These are phyloP conservation scores for Erethizon dorsatum DNA, from an alignment of 2,797 vertebrate genomes.

Conservation along the genomic window DNA sequence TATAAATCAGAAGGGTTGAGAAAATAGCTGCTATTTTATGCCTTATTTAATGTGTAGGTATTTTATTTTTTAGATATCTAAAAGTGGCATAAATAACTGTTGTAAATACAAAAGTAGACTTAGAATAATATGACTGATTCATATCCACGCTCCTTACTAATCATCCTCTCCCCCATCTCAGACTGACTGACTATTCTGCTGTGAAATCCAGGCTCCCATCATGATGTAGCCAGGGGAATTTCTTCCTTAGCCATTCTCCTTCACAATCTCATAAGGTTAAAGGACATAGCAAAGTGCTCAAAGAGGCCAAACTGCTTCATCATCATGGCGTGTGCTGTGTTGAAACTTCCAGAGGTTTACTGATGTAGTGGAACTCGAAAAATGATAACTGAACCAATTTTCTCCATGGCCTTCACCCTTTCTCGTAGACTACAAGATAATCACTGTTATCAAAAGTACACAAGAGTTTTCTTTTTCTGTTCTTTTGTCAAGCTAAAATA, in stretches of 20 bases:
- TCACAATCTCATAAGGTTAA: constrained; percentile 82
- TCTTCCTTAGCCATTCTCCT: constrained; percentile 62
- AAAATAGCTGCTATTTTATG: neutral
- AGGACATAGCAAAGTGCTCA: constrained; percentile 81
- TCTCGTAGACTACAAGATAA: constrained; percentile 82
- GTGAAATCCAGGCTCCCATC: constrained; percentile 80
- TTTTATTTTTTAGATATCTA: constrained; percentile 54
- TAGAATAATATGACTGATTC: neutral
- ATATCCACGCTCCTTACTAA: constrained; percentile 15
- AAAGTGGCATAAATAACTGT: neutral
- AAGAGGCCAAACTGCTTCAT: constrained; percentile 81
- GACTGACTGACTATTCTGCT: constrained; percentile 65
- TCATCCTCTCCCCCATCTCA: neutral
- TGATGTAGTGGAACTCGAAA: constrained; percentile 73
- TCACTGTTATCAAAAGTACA: constrained; percentile 76
- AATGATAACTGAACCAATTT: constrained; percentile 86
- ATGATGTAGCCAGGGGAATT: constrained; percentile 72
- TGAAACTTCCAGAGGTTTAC: constrained; percentile 77
- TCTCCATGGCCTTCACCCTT: constrained; percentile 84
- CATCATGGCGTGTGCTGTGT: constrained; percentile 69
- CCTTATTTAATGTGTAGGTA: constrained; percentile 1
- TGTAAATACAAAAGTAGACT: neutral
- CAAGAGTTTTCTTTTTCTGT: constrained; percentile 78
- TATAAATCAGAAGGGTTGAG: neutral
- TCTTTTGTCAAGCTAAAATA: constrained; percentile 79